Percentiles rank a stretch among this genome's conserved stretches.
Evolutionary conservation across 2,113 vertebrate genomes (phyloP).

Genomic region (Motacilla alba): DNA sequence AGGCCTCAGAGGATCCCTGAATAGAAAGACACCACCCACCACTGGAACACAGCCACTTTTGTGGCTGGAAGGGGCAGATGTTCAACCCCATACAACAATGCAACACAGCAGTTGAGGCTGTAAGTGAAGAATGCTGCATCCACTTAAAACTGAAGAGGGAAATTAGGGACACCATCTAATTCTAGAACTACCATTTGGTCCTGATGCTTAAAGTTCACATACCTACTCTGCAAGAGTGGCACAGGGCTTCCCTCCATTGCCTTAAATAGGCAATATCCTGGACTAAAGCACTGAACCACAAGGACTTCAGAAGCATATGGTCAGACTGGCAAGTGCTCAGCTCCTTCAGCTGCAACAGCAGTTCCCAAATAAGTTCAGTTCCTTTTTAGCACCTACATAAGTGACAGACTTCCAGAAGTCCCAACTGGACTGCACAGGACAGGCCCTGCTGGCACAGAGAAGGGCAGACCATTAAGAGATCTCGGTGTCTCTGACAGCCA

Average conservation of each 20-base stretch:
- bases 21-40: constrained; percentile 48
- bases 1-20: constrained; percentile 35
- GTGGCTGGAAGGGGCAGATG: constrained; percentile 59
- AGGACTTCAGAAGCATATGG: not conserved
- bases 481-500: not conserved
- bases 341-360: not conserved
- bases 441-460: not conserved
- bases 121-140: constrained; percentile 26
- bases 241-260: not conserved
- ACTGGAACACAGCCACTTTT: constrained; percentile 50
- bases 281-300: not conserved
- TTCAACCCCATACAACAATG: constrained; percentile 43
- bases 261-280: constrained; percentile 13
- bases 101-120: constrained; percentile 4
- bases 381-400: not conserved
- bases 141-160: constrained; percentile 23
- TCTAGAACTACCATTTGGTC: constrained; percentile 5
- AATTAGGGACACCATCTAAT: constrained; percentile 41
- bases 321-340: not conserved
- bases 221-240: not conserved
- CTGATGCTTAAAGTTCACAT: not conserved
- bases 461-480: not conserved
- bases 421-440: not conserved
- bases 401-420: not conserved
- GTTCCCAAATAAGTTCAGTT: not conserved